Base-by-base conservation (phyloP, 2,113 vertebrate genomes). In the Conger conger region DNA sequence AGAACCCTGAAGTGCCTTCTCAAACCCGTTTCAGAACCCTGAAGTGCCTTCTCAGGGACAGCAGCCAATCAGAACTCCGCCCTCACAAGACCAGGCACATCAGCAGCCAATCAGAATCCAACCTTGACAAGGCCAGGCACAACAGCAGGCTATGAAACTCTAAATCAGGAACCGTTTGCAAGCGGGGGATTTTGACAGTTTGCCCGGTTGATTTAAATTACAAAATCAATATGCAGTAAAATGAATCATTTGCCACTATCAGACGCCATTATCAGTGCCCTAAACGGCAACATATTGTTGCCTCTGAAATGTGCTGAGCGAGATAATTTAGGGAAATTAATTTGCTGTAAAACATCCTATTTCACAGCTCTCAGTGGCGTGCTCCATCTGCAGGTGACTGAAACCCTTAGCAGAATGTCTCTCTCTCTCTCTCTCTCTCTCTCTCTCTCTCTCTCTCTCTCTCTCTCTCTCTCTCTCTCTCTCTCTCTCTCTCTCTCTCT, bases 201-300 rank as follows among this genome's bases (percentile, higher is more conserved):
- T 73, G 11, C 68, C 30, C 27, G 15, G 68, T 33, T 73, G 68
- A 73, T 73, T 73, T 73, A 30, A 73, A 30, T 73, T n/a, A 9
- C 68, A 33, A 33, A 73, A 73, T 73, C n/a, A 73, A 73, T 73
- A 73, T 33, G 68, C 68, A 73, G 68, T 73, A 73, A 73, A 73
- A 73, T 33, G n/a, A 33, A 11, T 73, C 27, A 33, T 33, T 33
- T 33, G 68, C 11, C 45, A 13, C 15, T 73, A 73, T 73, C 68
- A 33, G 27, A 4, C 20, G 60, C 27, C 60, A 68, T n/a, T 3
- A 57, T 57, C 54, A 16, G 57, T 23, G 20, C 57, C n/a, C 68
- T 73, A 73, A 73, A 13, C 27, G 68, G 5, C 27, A 11, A 73
- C n/a, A 33, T 33, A 11, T 3, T 73, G n/a, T 13, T 11, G n/a